Evolutionary conservation across 2,888 invertebrate species (phyloP).

Genomic region (Athalia rosae): DNA sequence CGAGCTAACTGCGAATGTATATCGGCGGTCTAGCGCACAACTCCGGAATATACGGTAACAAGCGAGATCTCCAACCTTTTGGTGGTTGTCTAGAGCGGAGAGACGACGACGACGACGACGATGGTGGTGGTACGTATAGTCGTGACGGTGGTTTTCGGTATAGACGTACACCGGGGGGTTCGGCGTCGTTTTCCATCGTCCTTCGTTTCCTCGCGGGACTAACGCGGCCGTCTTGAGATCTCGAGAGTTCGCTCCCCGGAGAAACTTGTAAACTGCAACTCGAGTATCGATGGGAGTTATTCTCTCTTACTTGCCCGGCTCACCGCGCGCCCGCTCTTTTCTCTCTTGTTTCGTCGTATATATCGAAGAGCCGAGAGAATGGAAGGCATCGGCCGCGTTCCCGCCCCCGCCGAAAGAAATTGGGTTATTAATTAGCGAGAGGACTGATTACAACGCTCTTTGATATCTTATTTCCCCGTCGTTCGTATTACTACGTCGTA

Average conservation of each 20-base stretch:
- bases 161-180: not conserved
- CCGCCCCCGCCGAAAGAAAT: conserved; percentile 50
- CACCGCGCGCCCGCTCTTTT: not conserved
- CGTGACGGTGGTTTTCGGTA: not conserved
- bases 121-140: not conserved
- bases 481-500: conserved; percentile 20
- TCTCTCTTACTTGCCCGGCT: not conserved
- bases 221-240: conserved; percentile 18
- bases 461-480: conserved; percentile 48
- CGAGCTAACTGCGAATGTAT: conserved; percentile 42
- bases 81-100: conserved; percentile 28
- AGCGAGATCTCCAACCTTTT: conserved; percentile 40
- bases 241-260: conserved; percentile 29
- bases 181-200: conserved; percentile 13
- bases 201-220: not conserved
- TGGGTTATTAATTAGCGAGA: conserved; percentile 64
- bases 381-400: not conserved
- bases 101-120: too few species aligned
- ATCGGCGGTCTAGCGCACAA: conserved; percentile 34
- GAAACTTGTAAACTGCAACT: conserved; percentile 42
- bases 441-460: conserved; percentile 60
- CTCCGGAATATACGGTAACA: conserved; percentile 34
- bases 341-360: not conserved
- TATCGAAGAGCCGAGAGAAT: not conserved
- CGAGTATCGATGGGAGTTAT: conserved; percentile 25